Conservation (phyloP, 2,113 vertebrate genomes). For the Camelus bactrianus region DNA sequence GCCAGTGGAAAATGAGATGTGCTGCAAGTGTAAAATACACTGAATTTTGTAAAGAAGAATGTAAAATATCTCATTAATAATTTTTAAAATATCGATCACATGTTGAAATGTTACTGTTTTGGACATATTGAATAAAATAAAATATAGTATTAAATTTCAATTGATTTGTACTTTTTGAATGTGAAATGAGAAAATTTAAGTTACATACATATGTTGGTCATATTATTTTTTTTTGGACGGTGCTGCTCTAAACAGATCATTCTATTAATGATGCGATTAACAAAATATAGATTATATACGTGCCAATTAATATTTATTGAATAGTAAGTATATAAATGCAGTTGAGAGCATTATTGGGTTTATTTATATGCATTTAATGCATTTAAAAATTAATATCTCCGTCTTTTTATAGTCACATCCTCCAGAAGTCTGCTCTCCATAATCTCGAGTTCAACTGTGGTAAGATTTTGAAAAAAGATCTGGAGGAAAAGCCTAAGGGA, state of each 20-base stretch:
- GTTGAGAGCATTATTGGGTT: not conserved
- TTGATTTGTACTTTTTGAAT: not conserved
- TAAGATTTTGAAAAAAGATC: constrained; percentile 29
- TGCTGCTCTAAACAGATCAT: not conserved
- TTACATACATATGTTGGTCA: not conserved
- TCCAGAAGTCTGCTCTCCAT: not conserved
- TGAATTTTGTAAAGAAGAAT: not conserved
- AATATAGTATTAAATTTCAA: not conserved
- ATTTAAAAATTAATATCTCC: not conserved
- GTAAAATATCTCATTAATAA: not conserved
- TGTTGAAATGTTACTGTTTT: not conserved
- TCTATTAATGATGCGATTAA: not conserved
- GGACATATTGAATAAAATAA: not conserved
- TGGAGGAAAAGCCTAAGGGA: constrained; percentile 2
- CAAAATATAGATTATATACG: not conserved
- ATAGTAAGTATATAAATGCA: not conserved
- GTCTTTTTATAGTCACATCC: not conserved
- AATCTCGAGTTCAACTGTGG: constrained; percentile 43
- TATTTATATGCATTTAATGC: not conserved
- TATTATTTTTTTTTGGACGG: not conserved
- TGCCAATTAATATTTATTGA: not conserved
- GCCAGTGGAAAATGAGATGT: not conserved
- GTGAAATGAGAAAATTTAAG: not conserved
- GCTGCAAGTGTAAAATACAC: not conserved
- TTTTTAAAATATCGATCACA: not conserved